Evolutionary conservation across 2,113 vertebrate species (phyloP).

Genomic region (Forbesichthys agassizii): DNA sequence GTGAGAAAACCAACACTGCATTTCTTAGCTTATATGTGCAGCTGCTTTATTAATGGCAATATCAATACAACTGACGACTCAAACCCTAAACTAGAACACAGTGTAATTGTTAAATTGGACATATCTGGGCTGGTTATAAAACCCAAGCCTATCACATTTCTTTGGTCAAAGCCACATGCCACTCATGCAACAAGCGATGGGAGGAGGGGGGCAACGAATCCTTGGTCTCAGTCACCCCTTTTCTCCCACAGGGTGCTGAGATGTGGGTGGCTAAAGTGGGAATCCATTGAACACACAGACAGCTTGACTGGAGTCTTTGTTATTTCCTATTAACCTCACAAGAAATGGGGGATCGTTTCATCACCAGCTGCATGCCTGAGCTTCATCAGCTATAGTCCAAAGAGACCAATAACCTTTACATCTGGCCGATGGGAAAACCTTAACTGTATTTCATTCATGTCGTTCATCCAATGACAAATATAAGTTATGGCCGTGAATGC

Average conservation of each 20-base stretch:
- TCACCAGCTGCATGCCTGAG: neutral
- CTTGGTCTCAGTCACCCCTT: conserved; percentile 27
- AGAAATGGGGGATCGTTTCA: conserved; percentile 3
- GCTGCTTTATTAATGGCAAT: conserved; percentile 3
- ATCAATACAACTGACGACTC: neutral
- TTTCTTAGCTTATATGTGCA: conserved; percentile 12
- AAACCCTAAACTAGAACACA: conserved; percentile 15
- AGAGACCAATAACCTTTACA: too few relatives aligned
- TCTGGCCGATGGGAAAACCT: too few relatives aligned
- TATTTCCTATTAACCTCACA: conserved; percentile 18
- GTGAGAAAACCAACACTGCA: neutral
- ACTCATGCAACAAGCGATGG: conserved; percentile 9
- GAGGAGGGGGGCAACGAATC: conserved; percentile 13
- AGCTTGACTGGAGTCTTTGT: conserved; percentile 37
- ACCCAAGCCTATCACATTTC: conserved; percentile 15
- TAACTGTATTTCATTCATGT: too few relatives aligned
- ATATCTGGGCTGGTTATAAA: conserved; percentile 7
- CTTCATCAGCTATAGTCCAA: too few relatives aligned
- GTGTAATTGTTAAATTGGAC: too few relatives aligned
- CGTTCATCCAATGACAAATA: too few relatives aligned
- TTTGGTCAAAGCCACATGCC: conserved; percentile 15
- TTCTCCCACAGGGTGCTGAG: conserved; percentile 32
- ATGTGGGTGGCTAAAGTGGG: conserved; percentile 16
- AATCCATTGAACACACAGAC: conserved; percentile 28
- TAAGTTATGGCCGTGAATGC: too few relatives aligned